Percentiles rank a stretch among this genome's conserved stretches.
Conservation (phyloP, 2,888 invertebrate genomes). For the Tupiocoris notatus region DNA sequence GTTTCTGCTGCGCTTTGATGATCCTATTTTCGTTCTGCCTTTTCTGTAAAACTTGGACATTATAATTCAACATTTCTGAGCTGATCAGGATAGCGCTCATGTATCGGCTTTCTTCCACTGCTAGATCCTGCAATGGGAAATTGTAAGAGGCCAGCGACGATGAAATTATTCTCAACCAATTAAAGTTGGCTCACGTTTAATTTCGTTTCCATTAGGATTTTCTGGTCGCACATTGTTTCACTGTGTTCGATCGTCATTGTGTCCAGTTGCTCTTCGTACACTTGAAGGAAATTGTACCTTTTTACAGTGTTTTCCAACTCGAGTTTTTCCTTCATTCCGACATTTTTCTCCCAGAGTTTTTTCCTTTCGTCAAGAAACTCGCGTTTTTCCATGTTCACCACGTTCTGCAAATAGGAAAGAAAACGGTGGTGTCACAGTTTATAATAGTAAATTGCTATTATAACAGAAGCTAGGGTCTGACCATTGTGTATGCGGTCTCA, state of each 20-base stretch:
- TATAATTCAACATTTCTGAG: constrained; percentile 86
- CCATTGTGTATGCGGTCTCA: too few species aligned
- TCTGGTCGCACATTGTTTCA: constrained; percentile 55
- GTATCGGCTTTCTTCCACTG: constrained; percentile 25
- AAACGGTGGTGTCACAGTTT: too few species aligned
- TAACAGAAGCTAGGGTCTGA: too few species aligned
- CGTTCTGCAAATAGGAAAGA: constrained; percentile 29
- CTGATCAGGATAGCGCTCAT: constrained; percentile 62
- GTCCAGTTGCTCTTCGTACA: constrained; percentile 41
- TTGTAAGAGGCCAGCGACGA: too few species aligned
- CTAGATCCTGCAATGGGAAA: constrained; percentile 29
- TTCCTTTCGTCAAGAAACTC: constrained; percentile 38
- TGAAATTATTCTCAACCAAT: too few species aligned
- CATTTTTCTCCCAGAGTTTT: constrained; percentile 41
- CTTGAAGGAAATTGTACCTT: constrained; percentile 31
- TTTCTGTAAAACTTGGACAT: constrained; percentile 81
- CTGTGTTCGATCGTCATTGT: constrained; percentile 61
- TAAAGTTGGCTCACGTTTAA: constrained; percentile 16
- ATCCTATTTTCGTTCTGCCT: constrained; percentile 83
- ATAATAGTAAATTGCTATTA: too few species aligned
- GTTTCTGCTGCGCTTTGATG: constrained; percentile 74
- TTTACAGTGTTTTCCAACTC: constrained; percentile 31
- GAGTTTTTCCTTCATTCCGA: constrained; percentile 38
- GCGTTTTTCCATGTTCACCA: constrained; percentile 41
- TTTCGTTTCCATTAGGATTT: constrained; percentile 32